Conservation (phyloP, 2,113 vertebrate genomes). For the Pseudonaja textilis region DNA sequence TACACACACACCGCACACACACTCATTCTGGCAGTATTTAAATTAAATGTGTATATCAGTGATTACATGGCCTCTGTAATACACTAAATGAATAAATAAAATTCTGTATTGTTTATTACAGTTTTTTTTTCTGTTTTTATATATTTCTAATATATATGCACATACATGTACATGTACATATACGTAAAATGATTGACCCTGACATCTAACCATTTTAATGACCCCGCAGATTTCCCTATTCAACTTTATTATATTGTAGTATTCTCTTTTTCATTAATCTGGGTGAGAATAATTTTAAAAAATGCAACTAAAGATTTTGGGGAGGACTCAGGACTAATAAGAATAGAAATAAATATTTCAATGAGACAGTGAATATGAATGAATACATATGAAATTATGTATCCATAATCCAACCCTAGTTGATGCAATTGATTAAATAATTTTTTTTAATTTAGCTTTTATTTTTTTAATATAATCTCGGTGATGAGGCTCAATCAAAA, state of each 20-base stretch:
- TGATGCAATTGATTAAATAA: neutral
- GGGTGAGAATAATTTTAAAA: neutral
- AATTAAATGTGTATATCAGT: no score
- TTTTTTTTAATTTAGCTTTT: neutral
- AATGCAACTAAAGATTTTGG: neutral
- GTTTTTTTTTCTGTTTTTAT: neutral
- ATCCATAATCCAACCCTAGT: no score
- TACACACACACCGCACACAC: no score
- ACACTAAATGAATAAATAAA: no score
- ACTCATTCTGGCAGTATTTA: no score
- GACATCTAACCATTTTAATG: neutral
- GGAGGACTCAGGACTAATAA: neutral
- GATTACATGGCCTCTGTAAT: no score
- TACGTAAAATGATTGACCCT: neutral
- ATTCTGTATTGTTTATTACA: neutral
- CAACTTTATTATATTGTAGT: neutral
- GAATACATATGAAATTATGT: no score
- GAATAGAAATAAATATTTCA: neutral
- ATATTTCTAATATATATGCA: neutral
- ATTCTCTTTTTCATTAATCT: neutral
- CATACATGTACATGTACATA: no score
- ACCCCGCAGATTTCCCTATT: neutral
- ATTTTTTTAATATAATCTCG: neutral
- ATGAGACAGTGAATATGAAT: neutral
- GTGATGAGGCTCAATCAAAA: neutral